Evolutionary conservation across 2,797 vertebrate genomes (phyloP).

Genomic region (Periparus ater): DNA sequence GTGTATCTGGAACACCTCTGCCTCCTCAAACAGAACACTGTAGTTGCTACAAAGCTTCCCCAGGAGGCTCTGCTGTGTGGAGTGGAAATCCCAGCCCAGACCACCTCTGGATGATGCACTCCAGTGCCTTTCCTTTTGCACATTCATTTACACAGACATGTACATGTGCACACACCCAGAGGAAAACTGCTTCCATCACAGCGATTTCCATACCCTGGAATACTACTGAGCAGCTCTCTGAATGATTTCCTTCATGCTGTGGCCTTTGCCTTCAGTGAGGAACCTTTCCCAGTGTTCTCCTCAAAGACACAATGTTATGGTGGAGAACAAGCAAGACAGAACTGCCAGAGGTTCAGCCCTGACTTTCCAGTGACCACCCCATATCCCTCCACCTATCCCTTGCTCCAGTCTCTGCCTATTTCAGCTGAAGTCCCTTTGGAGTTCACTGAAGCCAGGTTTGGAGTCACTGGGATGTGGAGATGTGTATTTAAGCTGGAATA

Average conservation of each 20-base stretch:
- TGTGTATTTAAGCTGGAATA: neutral
- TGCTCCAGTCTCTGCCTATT: neutral
- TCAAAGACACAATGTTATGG: neutral
- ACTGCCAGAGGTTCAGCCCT: neutral
- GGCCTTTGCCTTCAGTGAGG: neutral
- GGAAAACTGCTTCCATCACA: neutral
- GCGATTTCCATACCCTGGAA: neutral
- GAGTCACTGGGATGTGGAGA: neutral
- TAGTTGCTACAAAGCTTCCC: neutral
- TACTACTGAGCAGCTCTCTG: neutral
- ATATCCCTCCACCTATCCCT: neutral
- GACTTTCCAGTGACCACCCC: neutral
- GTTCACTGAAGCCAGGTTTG: neutral
- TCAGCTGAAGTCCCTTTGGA: neutral
- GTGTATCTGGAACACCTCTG: slow-evolving; percentile 5
- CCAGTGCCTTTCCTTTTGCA: neutral
- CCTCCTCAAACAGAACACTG: neutral
- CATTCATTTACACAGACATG: neutral
- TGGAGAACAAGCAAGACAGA: neutral
- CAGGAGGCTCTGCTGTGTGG: neutral
- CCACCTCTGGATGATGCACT: neutral
- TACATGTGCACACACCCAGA: neutral
- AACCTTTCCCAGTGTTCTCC: neutral
- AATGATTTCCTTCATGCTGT: neutral
- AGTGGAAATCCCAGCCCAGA: neutral